Evolutionary conservation across 2,888 invertebrate genomes (phyloP).

Genomic region (Acheta domesticus): DNA sequence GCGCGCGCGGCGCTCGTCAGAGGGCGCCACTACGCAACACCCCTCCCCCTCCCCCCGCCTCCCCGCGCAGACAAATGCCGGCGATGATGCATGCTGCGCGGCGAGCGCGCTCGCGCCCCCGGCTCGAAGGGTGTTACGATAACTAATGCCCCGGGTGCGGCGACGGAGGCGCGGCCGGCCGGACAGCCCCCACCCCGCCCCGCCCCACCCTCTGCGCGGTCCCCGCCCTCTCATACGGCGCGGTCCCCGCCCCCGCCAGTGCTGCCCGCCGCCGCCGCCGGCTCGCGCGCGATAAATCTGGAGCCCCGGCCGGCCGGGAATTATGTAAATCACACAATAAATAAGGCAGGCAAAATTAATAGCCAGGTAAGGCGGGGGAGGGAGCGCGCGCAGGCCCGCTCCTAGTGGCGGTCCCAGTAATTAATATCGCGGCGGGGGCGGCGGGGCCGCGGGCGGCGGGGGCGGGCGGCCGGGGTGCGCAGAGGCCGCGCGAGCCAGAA

Average conservation of each 20-base stretch:
- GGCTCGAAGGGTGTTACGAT: conserved; percentile 9
- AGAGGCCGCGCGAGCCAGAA: neutral
- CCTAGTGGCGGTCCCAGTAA: conserved; percentile 8
- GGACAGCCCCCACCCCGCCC: neutral
- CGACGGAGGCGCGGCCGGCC: neutral
- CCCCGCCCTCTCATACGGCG: neutral
- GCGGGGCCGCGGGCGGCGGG: conserved; percentile 18
- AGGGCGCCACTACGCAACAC: no score
- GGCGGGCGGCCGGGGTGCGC: neutral
- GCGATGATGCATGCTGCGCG: neutral
- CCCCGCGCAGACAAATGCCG: neutral
- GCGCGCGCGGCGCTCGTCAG: no score
- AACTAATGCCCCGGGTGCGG: neutral
- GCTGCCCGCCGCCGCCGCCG: neutral
- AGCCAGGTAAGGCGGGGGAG: conserved; percentile 18
- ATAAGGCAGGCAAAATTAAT: conserved; percentile 18
- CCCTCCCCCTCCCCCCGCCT: neutral
- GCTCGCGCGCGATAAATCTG: conserved; percentile 18
- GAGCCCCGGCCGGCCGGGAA: conserved; percentile 12
- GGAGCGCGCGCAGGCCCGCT: neutral
- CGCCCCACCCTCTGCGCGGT: neutral
- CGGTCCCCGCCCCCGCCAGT: no score
- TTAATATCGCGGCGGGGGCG: neutral
- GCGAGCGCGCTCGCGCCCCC: neutral
- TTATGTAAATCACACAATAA: conserved; percentile 18